A percentile compares a stretch with the other conserved stretches of the same genome.
phyloP scores from a whole-genome alignment of 2,888 invertebrate genomes.

The Fragum fragum region DNA sequence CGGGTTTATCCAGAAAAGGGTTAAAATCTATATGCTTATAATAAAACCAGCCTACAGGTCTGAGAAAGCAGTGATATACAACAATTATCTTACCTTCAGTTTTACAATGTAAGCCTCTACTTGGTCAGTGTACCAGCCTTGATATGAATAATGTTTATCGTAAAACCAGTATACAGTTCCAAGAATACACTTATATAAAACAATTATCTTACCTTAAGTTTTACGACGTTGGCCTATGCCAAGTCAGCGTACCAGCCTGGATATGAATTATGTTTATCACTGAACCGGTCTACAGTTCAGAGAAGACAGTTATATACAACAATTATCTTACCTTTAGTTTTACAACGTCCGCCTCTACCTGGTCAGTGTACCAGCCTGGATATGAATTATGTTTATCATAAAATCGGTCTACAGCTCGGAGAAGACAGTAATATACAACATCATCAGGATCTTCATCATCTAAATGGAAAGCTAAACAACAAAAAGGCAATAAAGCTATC shows the following conservation, averaged over 20 bases:
- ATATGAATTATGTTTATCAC: conserved; percentile 94
- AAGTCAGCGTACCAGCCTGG: conserved; percentile 93
- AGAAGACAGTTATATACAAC: conserved; percentile 94
- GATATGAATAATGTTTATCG: conserved; percentile 95
- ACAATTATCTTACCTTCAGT: conserved; percentile 89
- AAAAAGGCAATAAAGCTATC: background rate
- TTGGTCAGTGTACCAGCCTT: conserved; percentile 92
- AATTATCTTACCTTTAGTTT: conserved; percentile 90
- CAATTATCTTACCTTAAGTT: conserved; percentile 90
- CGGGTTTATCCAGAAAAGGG: too few relatives aligned
- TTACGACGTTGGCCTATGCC: conserved; percentile 96
- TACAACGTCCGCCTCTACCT: conserved; percentile 96
- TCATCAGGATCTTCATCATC: conserved; percentile 83
- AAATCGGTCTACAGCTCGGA: conserved; percentile 97
- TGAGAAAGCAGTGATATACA: conserved; percentile 96
- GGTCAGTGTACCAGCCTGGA: conserved; percentile 92
- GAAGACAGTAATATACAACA: conserved; percentile 93
- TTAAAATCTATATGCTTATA: too few relatives aligned
- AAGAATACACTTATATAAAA: conserved; percentile 94
- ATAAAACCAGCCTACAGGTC: conserved; percentile 88
- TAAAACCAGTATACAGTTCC: conserved; percentile 96
- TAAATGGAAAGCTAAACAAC: conserved; percentile 66
- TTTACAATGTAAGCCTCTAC: conserved; percentile 96
- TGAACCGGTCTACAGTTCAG: conserved; percentile 95
- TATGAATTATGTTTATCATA: conserved; percentile 95